Evolutionary conservation across 2,113 vertebrate species (phyloP).

Genomic region (Rhadina sibilatrix): DNA sequence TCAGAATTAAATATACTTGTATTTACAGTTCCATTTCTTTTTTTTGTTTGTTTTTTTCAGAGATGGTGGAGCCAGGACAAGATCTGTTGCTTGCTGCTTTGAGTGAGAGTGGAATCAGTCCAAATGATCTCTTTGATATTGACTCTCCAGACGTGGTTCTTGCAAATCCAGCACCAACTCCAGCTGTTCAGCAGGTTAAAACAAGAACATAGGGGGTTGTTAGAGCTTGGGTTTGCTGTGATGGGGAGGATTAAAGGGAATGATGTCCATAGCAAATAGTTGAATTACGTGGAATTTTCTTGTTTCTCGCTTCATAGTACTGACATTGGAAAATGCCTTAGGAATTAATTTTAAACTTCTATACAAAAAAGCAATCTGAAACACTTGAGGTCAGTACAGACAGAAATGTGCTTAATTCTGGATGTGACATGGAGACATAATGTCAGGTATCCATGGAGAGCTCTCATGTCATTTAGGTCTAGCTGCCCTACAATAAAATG

Average conservation of each 20-base stretch:
- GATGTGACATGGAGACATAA: neutral
- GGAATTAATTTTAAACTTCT: neutral
- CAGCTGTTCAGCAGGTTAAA: constrained; percentile 85
- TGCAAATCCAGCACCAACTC: constrained; percentile 73
- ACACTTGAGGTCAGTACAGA: neutral
- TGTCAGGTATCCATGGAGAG: neutral
- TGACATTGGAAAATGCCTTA: neutral
- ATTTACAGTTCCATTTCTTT: neutral
- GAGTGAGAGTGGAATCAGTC: constrained; percentile 98
- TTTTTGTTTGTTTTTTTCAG: neutral
- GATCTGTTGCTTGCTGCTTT: constrained; percentile 97
- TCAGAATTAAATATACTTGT: neutral
- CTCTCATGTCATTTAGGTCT: neutral
- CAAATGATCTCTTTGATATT: constrained; percentile 94
- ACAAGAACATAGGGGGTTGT: neutral
- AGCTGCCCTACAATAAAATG: neutral
- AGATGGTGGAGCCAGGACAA: constrained; percentile 98
- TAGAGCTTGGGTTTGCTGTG: neutral
- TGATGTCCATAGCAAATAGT: neutral
- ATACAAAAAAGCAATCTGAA: neutral
- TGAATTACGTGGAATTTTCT: neutral
- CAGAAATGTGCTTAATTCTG: neutral
- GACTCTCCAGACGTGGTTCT: constrained; percentile 85
- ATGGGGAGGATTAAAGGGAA: neutral
- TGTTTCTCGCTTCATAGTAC: neutral